These are phyloP conservation scores for Xenops minutus DNA, from an alignment of 2,797 vertebrate species.

Conservation along the genomic window DNA sequence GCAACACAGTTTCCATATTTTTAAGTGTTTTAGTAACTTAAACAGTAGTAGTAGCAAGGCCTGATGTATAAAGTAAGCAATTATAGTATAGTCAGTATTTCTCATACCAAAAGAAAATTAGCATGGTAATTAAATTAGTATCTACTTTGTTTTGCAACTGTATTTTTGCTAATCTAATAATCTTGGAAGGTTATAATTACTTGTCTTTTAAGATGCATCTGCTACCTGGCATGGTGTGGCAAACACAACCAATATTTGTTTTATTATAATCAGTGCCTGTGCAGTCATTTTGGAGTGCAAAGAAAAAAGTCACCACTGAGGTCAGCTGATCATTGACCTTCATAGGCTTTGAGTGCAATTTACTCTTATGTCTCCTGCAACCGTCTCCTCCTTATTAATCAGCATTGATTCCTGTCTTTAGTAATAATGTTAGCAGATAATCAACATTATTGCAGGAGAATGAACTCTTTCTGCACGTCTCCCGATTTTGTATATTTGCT, in stretches of 20 bases:
- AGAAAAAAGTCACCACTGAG: neutral
- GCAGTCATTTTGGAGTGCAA: neutral
- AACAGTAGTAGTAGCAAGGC: neutral
- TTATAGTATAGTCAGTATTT: neutral
- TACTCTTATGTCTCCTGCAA: neutral
- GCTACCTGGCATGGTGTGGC: neutral
- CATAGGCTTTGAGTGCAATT: neutral
- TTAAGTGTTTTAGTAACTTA: neutral
- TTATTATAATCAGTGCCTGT: neutral
- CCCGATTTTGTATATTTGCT: neutral
- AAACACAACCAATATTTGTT: neutral
- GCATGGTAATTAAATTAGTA: neutral
- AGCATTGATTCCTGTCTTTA: neutral
- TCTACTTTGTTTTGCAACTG: neutral
- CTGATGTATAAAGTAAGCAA: neutral
- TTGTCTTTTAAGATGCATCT: slow-evolving; percentile 9
- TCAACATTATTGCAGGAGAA: neutral
- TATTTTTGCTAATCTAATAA: slow-evolving; percentile 10
- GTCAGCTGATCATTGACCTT: neutral
- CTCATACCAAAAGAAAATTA: slow-evolving; percentile 32
- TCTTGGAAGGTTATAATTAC: slow-evolving; percentile 1
- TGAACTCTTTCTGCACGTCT: neutral
- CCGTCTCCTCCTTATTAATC: neutral
- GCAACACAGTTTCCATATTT: neutral
- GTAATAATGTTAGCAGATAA: neutral